Conservation (phyloP, 2,113 vertebrate species). For the Synchiropus splendidus region DNA sequence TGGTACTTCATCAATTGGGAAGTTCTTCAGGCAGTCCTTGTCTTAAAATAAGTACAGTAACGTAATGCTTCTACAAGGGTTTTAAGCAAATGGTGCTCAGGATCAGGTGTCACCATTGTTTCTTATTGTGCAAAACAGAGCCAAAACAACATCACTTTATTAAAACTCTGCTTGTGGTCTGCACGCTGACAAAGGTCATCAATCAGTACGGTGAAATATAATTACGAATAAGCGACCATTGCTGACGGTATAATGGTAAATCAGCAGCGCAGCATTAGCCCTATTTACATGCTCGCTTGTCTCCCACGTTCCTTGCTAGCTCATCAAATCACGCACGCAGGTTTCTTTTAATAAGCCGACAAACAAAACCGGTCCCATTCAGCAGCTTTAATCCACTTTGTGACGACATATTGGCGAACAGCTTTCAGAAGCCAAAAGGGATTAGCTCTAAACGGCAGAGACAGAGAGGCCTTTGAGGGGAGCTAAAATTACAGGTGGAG, state of each 20-base stretch:
- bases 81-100: too few relatives aligned
- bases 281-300: slow-evolving; percentile 25
- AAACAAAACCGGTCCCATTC: slow-evolving; percentile 51
- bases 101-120: too few relatives aligned
- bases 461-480: slow-evolving; percentile 62
- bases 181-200: slow-evolving; percentile 5
- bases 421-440: slow-evolving; percentile 60
- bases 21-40: too few relatives aligned
- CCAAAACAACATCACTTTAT: too few relatives aligned
- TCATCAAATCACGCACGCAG: slow-evolving; percentile 48
- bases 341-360: slow-evolving; percentile 49
- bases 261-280: too few relatives aligned
- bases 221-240: background rate
- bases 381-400: slow-evolving; percentile 57
- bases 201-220: background rate
- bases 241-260: slow-evolving; percentile 13
- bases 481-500: slow-evolving; percentile 74
- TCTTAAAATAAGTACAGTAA: too few relatives aligned
- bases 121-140: too few relatives aligned
- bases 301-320: slow-evolving; percentile 25
- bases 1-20: too few relatives aligned
- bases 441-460: slow-evolving; percentile 60
- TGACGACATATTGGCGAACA: slow-evolving; percentile 56
- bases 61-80: too few relatives aligned
- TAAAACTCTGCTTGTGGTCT: slow-evolving; percentile 18